These are phyloP conservation scores for Seriola rivoliana DNA, from an alignment of 2,113 vertebrate genomes.

Conservation along the genomic window DNA sequence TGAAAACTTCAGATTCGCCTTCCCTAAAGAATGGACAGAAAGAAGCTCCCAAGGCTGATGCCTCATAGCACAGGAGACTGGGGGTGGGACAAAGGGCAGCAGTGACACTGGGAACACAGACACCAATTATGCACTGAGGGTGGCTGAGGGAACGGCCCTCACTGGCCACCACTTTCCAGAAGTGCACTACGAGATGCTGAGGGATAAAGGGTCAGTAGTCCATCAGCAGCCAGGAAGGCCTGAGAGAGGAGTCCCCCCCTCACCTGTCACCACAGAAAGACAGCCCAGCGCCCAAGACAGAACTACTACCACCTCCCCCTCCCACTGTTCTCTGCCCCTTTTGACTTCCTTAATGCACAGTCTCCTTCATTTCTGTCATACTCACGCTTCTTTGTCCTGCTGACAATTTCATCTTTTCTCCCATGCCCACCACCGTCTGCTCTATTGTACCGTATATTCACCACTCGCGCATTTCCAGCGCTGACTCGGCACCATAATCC, in stretches of 20 bases:
- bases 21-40: slow-evolving; percentile 81
- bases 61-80: slow-evolving; percentile 83
- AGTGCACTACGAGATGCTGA: slow-evolving; percentile 64
- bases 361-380: slow-evolving; percentile 47
- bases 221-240: slow-evolving; percentile 58
- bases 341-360: slow-evolving; percentile 41
- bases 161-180: slow-evolving; percentile 50
- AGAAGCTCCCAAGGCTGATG: slow-evolving; percentile 80
- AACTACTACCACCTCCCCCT: slow-evolving; percentile 11
- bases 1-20: slow-evolving; percentile 82
- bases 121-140: slow-evolving; percentile 70
- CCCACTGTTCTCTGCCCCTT: slow-evolving; percentile 29
- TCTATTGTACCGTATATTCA: slow-evolving; percentile 56
- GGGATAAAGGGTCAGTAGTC: slow-evolving; percentile 52
- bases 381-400: slow-evolving; percentile 47
- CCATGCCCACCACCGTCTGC: slow-evolving; percentile 19
- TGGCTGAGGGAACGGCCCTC: slow-evolving; percentile 55
- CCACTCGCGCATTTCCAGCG: slow-evolving; percentile 26
- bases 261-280: slow-evolving; percentile 49
- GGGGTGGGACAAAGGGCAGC: slow-evolving; percentile 77
- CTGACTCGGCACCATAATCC: slow-evolving; percentile 60
- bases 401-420: slow-evolving; percentile 45
- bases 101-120: slow-evolving; percentile 71
- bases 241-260: slow-evolving; percentile 61
- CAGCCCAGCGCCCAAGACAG: slow-evolving; percentile 36